phyloP scores from a whole-genome alignment of 2,113 vertebrate species.

The Anguilla rostrata region DNA sequence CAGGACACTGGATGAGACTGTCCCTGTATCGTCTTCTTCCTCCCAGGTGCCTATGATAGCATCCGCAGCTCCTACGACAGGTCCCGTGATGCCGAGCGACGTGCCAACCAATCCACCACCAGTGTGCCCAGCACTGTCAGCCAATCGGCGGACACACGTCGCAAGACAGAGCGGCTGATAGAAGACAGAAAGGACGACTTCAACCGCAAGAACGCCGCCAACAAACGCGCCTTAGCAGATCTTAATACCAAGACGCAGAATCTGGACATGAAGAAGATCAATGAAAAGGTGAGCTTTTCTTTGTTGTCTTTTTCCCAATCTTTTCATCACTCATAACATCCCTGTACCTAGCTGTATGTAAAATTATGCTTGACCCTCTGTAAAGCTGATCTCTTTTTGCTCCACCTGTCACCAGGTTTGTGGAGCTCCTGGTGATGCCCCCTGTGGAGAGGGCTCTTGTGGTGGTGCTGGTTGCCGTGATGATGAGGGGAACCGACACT shows the following conservation, averaged over 20 bases:
- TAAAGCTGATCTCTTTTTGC: background rate
- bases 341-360: background rate
- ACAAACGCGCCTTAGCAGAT: constrained; percentile 76
- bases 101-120: constrained; percentile 73
- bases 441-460: constrained; percentile 86
- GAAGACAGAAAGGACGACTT: constrained; percentile 75
- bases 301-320: background rate
- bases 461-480: constrained; percentile 90
- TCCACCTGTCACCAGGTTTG: constrained; percentile 76
- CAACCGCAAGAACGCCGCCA: constrained; percentile 82
- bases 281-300: constrained; percentile 77
- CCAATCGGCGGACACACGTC: constrained; percentile 74
- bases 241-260: constrained; percentile 61
- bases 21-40: background rate
- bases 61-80: constrained; percentile 78
- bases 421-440: constrained; percentile 73
- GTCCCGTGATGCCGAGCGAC: constrained; percentile 77
- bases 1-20: background rate
- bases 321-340: background rate
- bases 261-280: constrained; percentile 81
- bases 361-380: background rate
- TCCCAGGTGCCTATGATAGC: constrained; percentile 89
- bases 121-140: constrained; percentile 76
- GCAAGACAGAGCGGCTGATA: constrained; percentile 75
- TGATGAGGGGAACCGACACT: constrained; percentile 83